Base-by-base conservation (phyloP, 1,140 invertebrate species). In the Magallana angulata region DNA sequence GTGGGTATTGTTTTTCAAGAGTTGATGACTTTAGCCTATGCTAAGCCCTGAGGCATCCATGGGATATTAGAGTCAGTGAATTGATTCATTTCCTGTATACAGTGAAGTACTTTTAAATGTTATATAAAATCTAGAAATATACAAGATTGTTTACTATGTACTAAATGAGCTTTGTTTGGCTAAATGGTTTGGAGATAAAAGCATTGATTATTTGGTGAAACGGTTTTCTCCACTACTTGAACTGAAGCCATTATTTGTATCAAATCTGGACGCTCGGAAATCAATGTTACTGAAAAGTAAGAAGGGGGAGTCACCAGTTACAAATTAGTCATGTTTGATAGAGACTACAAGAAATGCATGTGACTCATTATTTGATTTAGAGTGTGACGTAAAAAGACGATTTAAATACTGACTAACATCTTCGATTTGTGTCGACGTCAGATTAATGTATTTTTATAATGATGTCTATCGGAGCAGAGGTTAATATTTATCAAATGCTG, bases 271-370 rank as follows among this genome's bases (percentile, higher is more conserved):
- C 18, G 24, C 24, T 2, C 11, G 2, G 68, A 76, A 76, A 76
- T 76, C 68, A 76, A 76, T 76, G 68, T 76, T 12, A 36, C 60
- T 12, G 14, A 48, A 48, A 48, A 48, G 14, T 62, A 30, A 30
- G 68, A 12, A 24, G 24, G 68, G 24, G 68, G 68, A 76, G 68
- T 18, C 68, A 24, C 18, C 24, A 76, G 68, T 9, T 76, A 76
- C 68, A 76, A 76, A 76, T 76, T 76, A 76, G 68, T 76, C 68
- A 76, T 24, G 18, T 76, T 76, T 24, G 68, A 76, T 36, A 3
- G 68, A 76, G 68, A 76, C 68, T 4, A 48, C 36, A 48, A 76
- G 68, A 76, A 76, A 76, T n/a, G 12, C 18, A 36, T 36, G 68
- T 76, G 68, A 76, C 8, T 76, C 68, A 76, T 30, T 76, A 36